These are phyloP conservation scores for Pseudomyrmex flavicornis DNA, from an alignment of 1,140 invertebrate species.

Conservation along the genomic window DNA sequence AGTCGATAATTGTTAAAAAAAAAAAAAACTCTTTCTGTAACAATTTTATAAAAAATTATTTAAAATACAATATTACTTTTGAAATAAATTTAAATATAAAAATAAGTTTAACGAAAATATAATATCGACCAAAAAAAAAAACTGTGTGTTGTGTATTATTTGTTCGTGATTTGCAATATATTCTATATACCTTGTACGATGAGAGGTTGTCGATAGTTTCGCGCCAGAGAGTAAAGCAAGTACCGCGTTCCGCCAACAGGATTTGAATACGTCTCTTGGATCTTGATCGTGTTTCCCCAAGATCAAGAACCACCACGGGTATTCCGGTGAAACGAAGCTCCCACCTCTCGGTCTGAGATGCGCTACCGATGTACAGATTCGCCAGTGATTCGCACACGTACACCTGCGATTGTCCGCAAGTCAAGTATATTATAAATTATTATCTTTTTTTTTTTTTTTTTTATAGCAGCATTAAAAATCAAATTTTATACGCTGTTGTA, in stretches of 20 bases:
- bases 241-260: slow-evolving; percentile 92
- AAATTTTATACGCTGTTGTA: background rate
- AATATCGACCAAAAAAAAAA: no score
- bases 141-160: no score
- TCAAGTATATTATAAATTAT: background rate
- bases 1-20: no score
- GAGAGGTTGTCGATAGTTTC: slow-evolving; percentile 92
- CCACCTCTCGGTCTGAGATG: slow-evolving; percentile 88
- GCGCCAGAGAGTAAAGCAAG: slow-evolving; percentile 94
- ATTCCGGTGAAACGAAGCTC: slow-evolving; percentile 92
- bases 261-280: slow-evolving; percentile 91
- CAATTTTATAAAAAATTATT: no score
- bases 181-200: slow-evolving; percentile 85
- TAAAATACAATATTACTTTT: no score
- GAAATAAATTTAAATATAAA: no score
- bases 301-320: slow-evolving; percentile 92
- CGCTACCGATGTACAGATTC: slow-evolving; percentile 90
- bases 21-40: no score
- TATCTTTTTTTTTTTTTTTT: background rate
- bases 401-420: slow-evolving; percentile 84
- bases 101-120: no score
- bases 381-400: slow-evolving; percentile 92
- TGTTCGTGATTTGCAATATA: no score
- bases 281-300: slow-evolving; percentile 90
- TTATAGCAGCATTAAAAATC: background rate